Conservation (phyloP, 2,113 vertebrate species). For the Trachemys scripta region DNA sequence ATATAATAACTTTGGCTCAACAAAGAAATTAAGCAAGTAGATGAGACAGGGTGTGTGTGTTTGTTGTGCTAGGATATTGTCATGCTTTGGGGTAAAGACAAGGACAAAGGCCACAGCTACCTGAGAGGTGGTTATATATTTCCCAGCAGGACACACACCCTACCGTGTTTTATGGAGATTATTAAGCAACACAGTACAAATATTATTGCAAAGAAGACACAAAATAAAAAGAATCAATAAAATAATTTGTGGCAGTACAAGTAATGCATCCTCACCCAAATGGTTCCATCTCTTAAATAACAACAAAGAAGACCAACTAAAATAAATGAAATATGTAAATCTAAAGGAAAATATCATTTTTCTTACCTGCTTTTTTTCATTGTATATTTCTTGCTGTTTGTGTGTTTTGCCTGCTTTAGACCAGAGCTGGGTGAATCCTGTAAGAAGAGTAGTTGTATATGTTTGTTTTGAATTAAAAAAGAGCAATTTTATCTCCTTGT, state of each 20-base stretch:
- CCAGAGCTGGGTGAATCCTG: neutral
- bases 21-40: neutral
- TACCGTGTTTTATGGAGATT: neutral
- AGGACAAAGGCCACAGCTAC: neutral
- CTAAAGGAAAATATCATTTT: neutral
- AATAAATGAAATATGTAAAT: neutral
- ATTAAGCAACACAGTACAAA: neutral
- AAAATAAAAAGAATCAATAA: neutral
- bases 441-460: neutral
- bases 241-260: neutral
- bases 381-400: neutral
- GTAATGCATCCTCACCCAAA: neutral
- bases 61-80: neutral
- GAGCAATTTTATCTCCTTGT: rapidly evolving
- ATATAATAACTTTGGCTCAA: neutral
- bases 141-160: neutral
- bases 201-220: neutral
- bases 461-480: neutral
- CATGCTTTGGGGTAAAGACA: neutral
- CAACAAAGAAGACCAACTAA: neutral
- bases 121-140: neutral
- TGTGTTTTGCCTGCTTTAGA: neutral
- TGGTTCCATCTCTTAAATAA: neutral
- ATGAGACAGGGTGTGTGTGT: neutral
- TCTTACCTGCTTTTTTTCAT: neutral